phyloP scores from a whole-genome alignment of 1,140 invertebrate species.

The Lineus longissimus region DNA sequence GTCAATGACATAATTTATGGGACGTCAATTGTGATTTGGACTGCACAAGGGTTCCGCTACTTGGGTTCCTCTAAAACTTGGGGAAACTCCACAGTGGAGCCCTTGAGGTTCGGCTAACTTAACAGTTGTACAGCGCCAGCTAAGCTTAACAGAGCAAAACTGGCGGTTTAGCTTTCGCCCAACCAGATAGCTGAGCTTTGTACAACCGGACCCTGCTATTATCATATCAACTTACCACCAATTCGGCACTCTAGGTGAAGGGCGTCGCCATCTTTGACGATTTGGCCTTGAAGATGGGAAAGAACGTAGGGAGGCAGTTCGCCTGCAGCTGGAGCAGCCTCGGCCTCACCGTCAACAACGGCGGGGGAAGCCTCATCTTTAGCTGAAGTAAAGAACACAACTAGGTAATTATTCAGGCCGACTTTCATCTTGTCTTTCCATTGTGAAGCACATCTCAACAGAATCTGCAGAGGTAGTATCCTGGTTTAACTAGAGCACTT shows the following conservation, averaged over 20 bases:
- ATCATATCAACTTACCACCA: conserved; percentile 58
- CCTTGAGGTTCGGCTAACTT: too few species aligned
- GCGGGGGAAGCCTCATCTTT: not conserved
- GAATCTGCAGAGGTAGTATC: not conserved
- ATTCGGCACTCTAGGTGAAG: conserved; percentile 81
- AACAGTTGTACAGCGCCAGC: too few species aligned
- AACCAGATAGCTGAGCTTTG: too few species aligned
- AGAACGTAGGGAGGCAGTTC: conserved; percentile 59
- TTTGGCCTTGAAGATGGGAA: conserved; percentile 73
- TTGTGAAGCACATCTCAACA: too few species aligned
- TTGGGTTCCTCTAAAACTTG: too few species aligned
- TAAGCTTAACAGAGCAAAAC: too few species aligned
- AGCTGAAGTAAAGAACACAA: not conserved
- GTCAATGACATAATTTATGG: too few species aligned
- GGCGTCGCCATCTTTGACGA: conserved; percentile 80
- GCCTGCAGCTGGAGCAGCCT: not conserved
- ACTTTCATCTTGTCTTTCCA: not conserved
- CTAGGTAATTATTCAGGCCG: not conserved
- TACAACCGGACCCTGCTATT: too few species aligned
- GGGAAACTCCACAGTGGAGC: too few species aligned
- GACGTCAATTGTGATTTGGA: too few species aligned
- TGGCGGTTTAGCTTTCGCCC: too few species aligned
- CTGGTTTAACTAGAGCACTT: not conserved
- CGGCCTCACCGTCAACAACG: not conserved
- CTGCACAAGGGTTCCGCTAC: too few species aligned